These are phyloP conservation scores for Ischnus inquisitorius DNA, from an alignment of 2,888 invertebrate species.

Conservation along the genomic window DNA sequence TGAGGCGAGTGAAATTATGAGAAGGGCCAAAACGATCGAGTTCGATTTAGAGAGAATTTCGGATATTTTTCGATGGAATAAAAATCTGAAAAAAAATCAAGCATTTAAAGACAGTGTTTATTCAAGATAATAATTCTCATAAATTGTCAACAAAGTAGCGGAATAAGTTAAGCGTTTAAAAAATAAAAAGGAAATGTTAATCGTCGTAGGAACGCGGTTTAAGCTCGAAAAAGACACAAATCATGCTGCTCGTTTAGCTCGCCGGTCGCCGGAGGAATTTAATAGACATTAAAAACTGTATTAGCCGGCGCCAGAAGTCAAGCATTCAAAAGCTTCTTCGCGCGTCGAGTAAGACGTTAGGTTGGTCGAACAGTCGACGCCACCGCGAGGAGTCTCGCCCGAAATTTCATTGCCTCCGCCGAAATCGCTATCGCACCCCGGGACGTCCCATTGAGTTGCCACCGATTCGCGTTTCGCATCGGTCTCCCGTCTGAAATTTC, in stretches of 20 bases:
- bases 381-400: neutral
- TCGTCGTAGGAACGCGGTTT: no score
- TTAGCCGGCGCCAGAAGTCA: conserved; percentile 57
- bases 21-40: no score
- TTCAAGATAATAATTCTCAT: no score
- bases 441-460: conserved; percentile 8
- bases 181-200: no score
- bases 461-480: conserved; percentile 1
- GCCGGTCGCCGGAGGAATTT: conserved; percentile 21
- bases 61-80: no score
- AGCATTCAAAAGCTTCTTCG: conserved; percentile 9
- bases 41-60: no score
- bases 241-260: no score
- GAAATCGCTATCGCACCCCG: neutral
- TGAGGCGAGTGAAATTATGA: neutral
- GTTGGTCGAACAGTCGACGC: neutral
- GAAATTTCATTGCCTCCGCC: neutral
- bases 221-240: no score
- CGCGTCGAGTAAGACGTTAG: conserved; percentile 32
- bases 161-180: no score
- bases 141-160: no score
- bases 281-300: conserved; percentile 46
- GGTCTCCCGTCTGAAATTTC: neutral
- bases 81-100: no score
- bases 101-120: no score